Conservation (phyloP, 2,797 vertebrate species). For the Sebastolobus altivelis region DNA sequence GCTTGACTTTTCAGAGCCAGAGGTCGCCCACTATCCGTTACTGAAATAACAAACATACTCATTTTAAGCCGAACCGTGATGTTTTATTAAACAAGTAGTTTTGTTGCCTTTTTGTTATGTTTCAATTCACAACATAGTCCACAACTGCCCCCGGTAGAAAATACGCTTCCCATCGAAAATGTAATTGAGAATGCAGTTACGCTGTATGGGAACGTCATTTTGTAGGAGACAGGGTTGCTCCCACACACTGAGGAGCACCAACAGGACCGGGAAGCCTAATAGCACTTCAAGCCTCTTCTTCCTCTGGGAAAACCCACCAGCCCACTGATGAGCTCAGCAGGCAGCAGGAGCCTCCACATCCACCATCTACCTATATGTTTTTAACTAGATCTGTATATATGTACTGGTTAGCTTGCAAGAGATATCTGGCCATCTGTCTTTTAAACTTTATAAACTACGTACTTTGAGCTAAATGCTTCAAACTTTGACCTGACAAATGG, state of each 20-base stretch:
- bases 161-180: not conserved
- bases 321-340: constrained; percentile 84
- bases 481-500: not conserved
- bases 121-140: not conserved
- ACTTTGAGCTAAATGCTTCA: not conserved
- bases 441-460: not conserved
- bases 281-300: constrained; percentile 71
- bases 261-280: constrained; percentile 53
- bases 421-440: not conserved
- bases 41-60: not conserved
- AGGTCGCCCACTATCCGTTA: no score
- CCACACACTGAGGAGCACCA: constrained; percentile 37
- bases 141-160: not conserved
- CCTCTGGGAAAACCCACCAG: constrained; percentile 75
- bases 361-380: constrained; percentile 5
- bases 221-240: constrained; percentile 10
- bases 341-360: constrained; percentile 48
- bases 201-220: constrained; percentile 4
- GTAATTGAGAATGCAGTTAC: constrained; percentile 10
- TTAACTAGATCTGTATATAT: not conserved
- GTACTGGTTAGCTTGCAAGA: not conserved
- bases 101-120: not conserved
- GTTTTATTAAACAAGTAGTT: not conserved
- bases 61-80: not conserved
- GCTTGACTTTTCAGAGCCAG: no score